Evolutionary conservation across 2,797 vertebrate genomes (phyloP).

Genomic region (Crax fasciolata): DNA sequence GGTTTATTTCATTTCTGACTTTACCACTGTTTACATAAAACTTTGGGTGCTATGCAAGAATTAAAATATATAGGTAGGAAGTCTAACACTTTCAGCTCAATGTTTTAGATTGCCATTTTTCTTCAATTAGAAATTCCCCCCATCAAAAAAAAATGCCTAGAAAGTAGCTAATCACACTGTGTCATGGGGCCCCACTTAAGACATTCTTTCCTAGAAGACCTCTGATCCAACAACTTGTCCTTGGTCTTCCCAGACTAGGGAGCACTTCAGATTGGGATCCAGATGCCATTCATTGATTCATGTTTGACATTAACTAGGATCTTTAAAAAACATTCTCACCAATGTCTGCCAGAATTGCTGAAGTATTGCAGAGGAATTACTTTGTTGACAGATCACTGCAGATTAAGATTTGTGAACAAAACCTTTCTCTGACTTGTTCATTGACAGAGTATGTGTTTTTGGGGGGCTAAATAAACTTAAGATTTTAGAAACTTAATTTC

Average conservation of each 20-base stretch:
- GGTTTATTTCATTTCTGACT: constrained; percentile 61
- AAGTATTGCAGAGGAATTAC: neutral
- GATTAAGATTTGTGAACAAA: constrained; percentile 3
- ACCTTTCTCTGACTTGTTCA: neutral
- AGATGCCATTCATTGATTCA: neutral
- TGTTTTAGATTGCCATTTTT: neutral
- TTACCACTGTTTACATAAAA: neutral
- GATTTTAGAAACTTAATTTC: neutral
- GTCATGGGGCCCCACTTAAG: neutral
- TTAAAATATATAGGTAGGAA: constrained; percentile 12
- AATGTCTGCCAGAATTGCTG: neutral
- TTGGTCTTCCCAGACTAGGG: neutral
- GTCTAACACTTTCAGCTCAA: neutral
- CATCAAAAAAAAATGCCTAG: neutral
- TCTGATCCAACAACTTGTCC: neutral
- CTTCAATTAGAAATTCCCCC: neutral
- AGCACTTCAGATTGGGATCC: neutral
- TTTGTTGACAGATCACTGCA: neutral
- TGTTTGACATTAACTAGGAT: neutral
- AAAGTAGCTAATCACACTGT: neutral
- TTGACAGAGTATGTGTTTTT: neutral
- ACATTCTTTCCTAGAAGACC: neutral
- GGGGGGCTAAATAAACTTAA: neutral
- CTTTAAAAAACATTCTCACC: neutral
- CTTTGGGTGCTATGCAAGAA: neutral